Conservation (phyloP, 2,888 invertebrate species). For the Pardosa pseudoannulata region DNA sequence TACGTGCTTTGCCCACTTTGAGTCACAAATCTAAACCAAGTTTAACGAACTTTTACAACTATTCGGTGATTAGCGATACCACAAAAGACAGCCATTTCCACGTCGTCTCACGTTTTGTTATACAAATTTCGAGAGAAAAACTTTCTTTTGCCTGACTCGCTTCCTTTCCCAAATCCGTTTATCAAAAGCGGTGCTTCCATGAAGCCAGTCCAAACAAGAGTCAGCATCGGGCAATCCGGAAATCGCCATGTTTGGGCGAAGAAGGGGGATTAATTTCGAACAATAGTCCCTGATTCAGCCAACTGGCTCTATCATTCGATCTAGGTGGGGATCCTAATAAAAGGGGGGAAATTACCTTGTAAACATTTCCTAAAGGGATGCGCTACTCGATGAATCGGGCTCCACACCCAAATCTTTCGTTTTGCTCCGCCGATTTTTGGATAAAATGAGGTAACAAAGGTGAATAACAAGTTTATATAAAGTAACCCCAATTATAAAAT, state of each 20-base stretch:
- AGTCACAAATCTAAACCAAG: not conserved
- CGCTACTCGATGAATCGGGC: constrained; percentile 39
- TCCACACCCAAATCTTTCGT: constrained; percentile 38
- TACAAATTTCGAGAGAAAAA: constrained; percentile 56
- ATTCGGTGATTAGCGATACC: constrained; percentile 10
- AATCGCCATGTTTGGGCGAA: constrained; percentile 60
- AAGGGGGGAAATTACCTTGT: constrained; percentile 62
- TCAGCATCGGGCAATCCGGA: constrained; percentile 46
- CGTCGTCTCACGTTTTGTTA: constrained; percentile 60
- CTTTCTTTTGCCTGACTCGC: constrained; percentile 43
- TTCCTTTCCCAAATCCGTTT: constrained; percentile 67
- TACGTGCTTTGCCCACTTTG: not conserved
- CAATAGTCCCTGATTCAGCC: constrained; percentile 52
- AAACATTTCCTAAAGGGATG: constrained; percentile 70
- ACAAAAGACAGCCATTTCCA: constrained; percentile 11
- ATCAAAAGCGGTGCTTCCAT: constrained; percentile 35
- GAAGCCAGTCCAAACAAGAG: constrained; percentile 14
- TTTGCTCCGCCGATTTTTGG: constrained; percentile 28
- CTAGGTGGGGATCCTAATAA: constrained; percentile 18
- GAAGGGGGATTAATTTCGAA: constrained; percentile 65
- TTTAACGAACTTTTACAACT: constrained; percentile 19
- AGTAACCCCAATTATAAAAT: not conserved
- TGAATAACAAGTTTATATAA: not conserved
- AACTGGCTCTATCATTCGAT: constrained; percentile 57
- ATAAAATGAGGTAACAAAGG: not conserved